Base-by-base conservation (phyloP, 2,113 vertebrate species). In the Rhombomys opimus region DNA sequence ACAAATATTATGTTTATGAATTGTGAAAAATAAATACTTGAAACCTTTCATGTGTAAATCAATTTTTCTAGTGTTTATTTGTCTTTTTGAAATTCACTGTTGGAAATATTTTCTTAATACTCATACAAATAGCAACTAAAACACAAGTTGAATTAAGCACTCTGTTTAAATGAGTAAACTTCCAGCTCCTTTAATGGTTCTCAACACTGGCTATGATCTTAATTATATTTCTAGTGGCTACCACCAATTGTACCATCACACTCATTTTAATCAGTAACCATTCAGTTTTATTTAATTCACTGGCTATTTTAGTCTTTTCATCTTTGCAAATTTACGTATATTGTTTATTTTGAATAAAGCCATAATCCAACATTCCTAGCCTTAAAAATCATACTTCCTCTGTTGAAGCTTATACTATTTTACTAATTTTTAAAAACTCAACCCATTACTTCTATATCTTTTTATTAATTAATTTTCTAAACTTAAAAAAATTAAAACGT, bases 331-430 rank as follows among this genome's bases (percentile, higher is more conserved):
- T 96, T 68, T 73, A 67, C 3, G 8, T 59, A 0, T 25, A 22
- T 92, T 77, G n/a, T 84, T 73, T 46, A n/a, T 85, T 94, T n/a
- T 88, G 38, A 73, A 20, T 41, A 57, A n/a, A 94, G 87, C 30
- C 65, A 1, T 46, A 1, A 63, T 3, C 3, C 12, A 27, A 50
- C 12, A 30, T 73, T 23, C 72, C 50, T 80, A 50, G 7, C 27
- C 23, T 15, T 18, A 35, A 38, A 20, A 78, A 73, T 61, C 30
- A 63, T 11, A 12, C 18, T 38, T 94, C 50, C 77, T 78, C 30
- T 41, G 46, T 0, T 35, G 30, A 89, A 3, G 6, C 3, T 46
- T 25, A 61, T 27, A 38, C 4, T 14, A n/a, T 5, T 61, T 84
- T 38, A 72, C 2, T 73, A 4, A 87, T 50, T 18, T 87, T 87